Conservation (phyloP, 1,140 invertebrate genomes). For the Zaprionus gabonicus region DNA sequence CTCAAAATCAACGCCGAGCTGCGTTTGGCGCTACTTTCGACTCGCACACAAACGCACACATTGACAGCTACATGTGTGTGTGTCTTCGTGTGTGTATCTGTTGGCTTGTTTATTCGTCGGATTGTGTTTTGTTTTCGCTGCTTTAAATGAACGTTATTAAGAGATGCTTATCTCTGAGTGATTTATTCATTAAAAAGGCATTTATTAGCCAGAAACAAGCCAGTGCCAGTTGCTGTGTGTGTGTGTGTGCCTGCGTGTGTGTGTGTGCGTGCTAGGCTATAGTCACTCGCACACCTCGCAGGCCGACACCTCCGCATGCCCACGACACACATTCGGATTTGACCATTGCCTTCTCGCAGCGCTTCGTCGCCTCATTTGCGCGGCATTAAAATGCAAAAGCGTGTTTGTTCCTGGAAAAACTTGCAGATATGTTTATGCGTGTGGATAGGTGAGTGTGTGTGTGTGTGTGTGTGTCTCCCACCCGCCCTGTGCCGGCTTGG, state of each 20-base stretch:
- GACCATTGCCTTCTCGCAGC: slow-evolving; percentile 19
- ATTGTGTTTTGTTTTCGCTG: slow-evolving; percentile 76
- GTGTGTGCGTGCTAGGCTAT: slow-evolving; percentile 57
- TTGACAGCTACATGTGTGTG: neutral
- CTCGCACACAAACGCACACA: neutral
- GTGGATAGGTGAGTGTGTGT: slow-evolving; percentile 20
- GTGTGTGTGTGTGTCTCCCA: neutral
- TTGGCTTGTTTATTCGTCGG: slow-evolving; percentile 56
- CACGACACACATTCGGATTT: slow-evolving; percentile 36
- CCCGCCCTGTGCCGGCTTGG: slow-evolving; percentile 27
- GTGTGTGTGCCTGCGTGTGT: slow-evolving; percentile 56
- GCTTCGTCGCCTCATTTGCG: slow-evolving; percentile 67
- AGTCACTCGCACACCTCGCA: slow-evolving; percentile 49
- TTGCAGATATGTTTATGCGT: slow-evolving; percentile 49
- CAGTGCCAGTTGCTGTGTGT: slow-evolving; percentile 22
- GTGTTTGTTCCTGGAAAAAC: slow-evolving; percentile 81
- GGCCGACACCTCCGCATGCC: slow-evolving; percentile 48
- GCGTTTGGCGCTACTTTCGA: slow-evolving; percentile 51
- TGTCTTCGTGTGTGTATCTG: neutral
- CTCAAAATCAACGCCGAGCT: slow-evolving; percentile 58
- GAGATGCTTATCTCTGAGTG: slow-evolving; percentile 81
- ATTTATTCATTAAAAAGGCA: slow-evolving; percentile 84
- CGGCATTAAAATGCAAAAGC: slow-evolving; percentile 82
- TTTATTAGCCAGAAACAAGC: slow-evolving; percentile 79
- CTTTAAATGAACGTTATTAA: slow-evolving; percentile 83